Evolutionary conservation across 1,140 invertebrate genomes (phyloP), one percentile per base, ranked within the genome.

Genomic region (Drosophila setifemur): DNA sequence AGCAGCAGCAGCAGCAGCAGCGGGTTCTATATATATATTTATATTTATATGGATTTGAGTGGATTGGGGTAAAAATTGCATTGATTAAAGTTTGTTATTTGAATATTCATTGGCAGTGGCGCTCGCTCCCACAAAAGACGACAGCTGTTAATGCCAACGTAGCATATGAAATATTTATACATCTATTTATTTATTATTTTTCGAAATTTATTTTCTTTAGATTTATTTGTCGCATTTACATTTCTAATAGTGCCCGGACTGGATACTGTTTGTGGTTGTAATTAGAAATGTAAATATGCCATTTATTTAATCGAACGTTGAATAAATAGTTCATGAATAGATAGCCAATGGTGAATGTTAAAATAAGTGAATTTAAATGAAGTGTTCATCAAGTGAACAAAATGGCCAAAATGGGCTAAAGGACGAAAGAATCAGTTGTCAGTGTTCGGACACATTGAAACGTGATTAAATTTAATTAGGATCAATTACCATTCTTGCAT

Each of bases 281-380:
- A 83, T 82, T 82, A 54, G 50, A 78, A 73, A 83, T 77, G 78
- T 60, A 73, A 83, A 83, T 63, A 54, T 25, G 25, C 42, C 37
- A 64, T 63, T 64, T 29, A 58, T 39, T 25, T 9, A 11, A 21
- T 11, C n/a, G n/a, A n/a, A n/a, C n/a, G n/a, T n/a, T n/a, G n/a
- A 58, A 67, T 49, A 72, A 82, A 81, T 53, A 71, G 49, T 76
- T 61, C 45, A 82, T 43, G 48, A 44, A 73, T 61, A 47, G 61
- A 73, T 69, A 63, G 40, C 74, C 35, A 18, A 55, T 73, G 33
- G 31, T 6, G 26, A 40, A 28, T 50, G 2, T 18, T 14, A 14
- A 11, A 47, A 49, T 25, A 35, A 48, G 42, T 67, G 39, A 8
- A n/a, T 40, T 43, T 57, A 43, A 58, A 33, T 42, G 8, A 33